A percentile compares a stretch with the other conserved stretches of the same genome.
Evolutionary conservation across 2,888 invertebrate genomes (phyloP).

Genomic region (Drosophila greeni): DNA sequence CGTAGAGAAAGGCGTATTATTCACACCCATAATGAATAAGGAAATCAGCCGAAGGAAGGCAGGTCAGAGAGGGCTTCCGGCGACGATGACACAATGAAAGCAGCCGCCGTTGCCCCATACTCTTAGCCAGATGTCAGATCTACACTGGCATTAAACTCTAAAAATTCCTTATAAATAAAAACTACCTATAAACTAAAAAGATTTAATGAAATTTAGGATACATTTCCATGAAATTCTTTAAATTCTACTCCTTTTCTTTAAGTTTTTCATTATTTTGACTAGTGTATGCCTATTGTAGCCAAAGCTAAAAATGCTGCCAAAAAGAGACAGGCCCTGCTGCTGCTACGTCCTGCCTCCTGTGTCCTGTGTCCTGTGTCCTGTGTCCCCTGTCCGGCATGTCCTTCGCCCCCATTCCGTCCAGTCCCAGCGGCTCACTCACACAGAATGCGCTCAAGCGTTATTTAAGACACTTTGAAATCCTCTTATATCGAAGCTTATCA

Average conservation of each 20-base stretch:
- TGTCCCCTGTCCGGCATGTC: constrained; percentile 15
- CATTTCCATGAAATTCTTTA: not conserved
- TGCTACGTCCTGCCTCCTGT: not conserved
- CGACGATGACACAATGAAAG: constrained; percentile 45
- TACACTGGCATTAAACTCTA: not conserved
- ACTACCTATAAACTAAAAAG: not conserved
- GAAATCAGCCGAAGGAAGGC: constrained; percentile 25
- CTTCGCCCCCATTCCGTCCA: constrained; percentile 31
- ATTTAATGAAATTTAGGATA: not conserved
- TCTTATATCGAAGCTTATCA: constrained; percentile 61
- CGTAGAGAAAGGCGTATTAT: constrained; percentile 50
- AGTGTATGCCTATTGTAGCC: constrained; percentile 33
- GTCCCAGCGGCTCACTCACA: constrained; percentile 49
- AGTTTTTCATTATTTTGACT: not conserved
- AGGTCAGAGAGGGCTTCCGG: constrained; percentile 30
- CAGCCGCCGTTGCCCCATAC: constrained; percentile 7
- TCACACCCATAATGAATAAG: constrained; percentile 56
- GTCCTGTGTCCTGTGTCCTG: constrained; percentile 1
- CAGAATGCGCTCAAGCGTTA: constrained; percentile 59
- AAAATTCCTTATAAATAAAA: no score
- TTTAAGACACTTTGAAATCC: constrained; percentile 61
- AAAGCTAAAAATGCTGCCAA: constrained; percentile 32
- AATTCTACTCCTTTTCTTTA: not conserved
- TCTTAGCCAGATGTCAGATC: constrained; percentile 16
- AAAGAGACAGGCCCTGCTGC: constrained; percentile 15